Evolutionary conservation across 2,888 invertebrate species (phyloP), one percentile per base, ranked within the genome.

Genomic region (Bruchidius siliquastri): DNA sequence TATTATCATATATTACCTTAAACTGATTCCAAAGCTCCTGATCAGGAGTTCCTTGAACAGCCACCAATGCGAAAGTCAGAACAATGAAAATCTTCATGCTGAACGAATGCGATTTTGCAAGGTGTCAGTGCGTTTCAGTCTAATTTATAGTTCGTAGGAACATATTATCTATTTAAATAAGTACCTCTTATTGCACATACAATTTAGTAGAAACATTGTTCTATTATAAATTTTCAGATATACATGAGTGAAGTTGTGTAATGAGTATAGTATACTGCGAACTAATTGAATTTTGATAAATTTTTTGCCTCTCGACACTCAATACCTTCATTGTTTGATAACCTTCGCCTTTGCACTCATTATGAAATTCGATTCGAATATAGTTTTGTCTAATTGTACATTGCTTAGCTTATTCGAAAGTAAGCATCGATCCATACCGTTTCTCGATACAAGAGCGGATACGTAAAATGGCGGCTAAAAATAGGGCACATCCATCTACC

Each of bases 31-130:
- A 74, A 68, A 71, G 49, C 67, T 74, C 72, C 21, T 70, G 21
- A 32, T 74, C 74, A 69, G 72, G 49, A 26, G 74, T 69, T 20
- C 72, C 74, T n/a, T 68, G 70, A 20, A 74, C 69, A 69, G 71
- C 71, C 22, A 74, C n/a, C 21, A 74, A 13, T 22, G 71, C 13
- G 66, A 72, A 67, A 66, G 71, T 49, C 32, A 74, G 30, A 20
- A 71, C 21, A 0, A 74, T 21, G 21, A 74, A 13, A 49, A 72
- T 21, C 69, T 71, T 74, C 72, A 74, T 74, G 71, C 21, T 74
- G 74, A 69, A 49, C 18, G 6, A 13, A 68, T 67, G 13, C 18
- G 18, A 18, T 49, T 49, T 13, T 4, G 13, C 13, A 18, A 49
- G 3, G 26, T 49, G 13, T 49, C 10, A 18, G 1, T 18, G 18